Conservation (phyloP, 2,113 vertebrate genomes). For the Takifugu bimaculatus region DNA sequence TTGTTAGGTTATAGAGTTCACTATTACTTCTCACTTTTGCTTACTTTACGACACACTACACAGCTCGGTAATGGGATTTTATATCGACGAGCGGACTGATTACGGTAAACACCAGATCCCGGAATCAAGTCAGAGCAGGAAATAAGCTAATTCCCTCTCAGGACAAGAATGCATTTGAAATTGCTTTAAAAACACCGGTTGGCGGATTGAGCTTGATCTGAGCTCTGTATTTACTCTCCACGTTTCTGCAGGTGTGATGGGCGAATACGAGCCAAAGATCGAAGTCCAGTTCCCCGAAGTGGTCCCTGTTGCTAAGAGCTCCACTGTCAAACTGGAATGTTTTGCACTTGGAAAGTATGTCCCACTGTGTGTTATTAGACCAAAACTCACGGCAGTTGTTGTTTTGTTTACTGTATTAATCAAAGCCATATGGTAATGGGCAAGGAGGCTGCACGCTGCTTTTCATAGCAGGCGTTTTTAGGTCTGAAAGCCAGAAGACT, state of each 20-base stretch:
- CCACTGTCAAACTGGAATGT: conserved; percentile 89
- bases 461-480: conserved; percentile 9
- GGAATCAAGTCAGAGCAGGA: background rate
- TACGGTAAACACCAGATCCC: too few relatives aligned
- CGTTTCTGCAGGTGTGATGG: conserved; percentile 87
- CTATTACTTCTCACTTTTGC: too few relatives aligned
- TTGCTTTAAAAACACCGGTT: background rate
- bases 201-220: background rate
- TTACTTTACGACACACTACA: too few relatives aligned
- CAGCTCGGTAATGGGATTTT: too few relatives aligned
- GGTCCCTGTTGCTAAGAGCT: conserved; percentile 84
- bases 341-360: conserved; percentile 98
- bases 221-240: conserved; percentile 11
- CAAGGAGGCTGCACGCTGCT: conserved; percentile 6
- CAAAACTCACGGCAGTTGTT: conserved; percentile 4
- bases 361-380: conserved; percentile 14
- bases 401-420: conserved; percentile 17
- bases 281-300: conserved; percentile 94
- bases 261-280: conserved; percentile 97
- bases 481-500: conserved; percentile 13
- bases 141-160: too few relatives aligned
- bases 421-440: conserved; percentile 13
- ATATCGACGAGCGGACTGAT: too few relatives aligned
- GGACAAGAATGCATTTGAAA: too few relatives aligned
- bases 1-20: background rate